Percentiles rank a stretch among this genome's conserved stretches.
Evolutionary conservation across 1,140 invertebrate species (phyloP).

Genomic region (Akabosia matsudoensis): DNA sequence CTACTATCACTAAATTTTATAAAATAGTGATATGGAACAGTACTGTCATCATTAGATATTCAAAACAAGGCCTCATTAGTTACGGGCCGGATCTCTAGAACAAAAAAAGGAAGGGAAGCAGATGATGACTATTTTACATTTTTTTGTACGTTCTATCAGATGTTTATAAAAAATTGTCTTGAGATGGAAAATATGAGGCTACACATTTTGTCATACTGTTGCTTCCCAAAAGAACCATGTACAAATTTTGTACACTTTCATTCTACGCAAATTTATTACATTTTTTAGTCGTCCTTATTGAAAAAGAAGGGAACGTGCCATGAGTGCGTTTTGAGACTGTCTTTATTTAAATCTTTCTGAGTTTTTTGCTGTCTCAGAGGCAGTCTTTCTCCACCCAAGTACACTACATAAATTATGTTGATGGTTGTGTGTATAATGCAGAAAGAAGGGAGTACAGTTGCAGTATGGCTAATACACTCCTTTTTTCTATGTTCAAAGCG

Average conservation of each 20-base stretch:
- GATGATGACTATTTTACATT: not conserved
- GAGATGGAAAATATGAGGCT: not conserved
- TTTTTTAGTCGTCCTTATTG: conserved; percentile 8
- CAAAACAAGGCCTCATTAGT: conserved; percentile 19
- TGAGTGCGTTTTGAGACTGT: not conserved
- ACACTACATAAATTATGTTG: conserved; percentile 17
- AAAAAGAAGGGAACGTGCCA: not conserved
- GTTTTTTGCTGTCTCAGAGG: not conserved
- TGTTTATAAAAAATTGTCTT: not conserved
- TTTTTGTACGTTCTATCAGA: not conserved
- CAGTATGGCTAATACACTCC: not conserved
- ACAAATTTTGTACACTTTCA: not conserved
- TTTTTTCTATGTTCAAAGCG: not conserved
- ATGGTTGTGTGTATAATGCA: not conserved
- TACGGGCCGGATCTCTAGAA: conserved; percentile 17
- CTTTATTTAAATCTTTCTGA: not conserved
- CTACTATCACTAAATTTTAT: not conserved
- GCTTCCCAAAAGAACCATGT: too few species aligned
- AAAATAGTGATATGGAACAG: not conserved
- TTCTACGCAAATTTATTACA: conserved; percentile 4
- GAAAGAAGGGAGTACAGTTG: not conserved
- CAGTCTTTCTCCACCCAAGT: not conserved
- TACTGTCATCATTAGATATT: conserved; percentile 17
- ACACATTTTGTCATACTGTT: not conserved
- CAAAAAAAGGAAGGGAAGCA: conserved; percentile 3